A percentile compares a stretch with the other conserved stretches of the same genome.
phyloP scores from a whole-genome alignment of 1,140 invertebrate species.

The Aphelinus atriplicis region DNA sequence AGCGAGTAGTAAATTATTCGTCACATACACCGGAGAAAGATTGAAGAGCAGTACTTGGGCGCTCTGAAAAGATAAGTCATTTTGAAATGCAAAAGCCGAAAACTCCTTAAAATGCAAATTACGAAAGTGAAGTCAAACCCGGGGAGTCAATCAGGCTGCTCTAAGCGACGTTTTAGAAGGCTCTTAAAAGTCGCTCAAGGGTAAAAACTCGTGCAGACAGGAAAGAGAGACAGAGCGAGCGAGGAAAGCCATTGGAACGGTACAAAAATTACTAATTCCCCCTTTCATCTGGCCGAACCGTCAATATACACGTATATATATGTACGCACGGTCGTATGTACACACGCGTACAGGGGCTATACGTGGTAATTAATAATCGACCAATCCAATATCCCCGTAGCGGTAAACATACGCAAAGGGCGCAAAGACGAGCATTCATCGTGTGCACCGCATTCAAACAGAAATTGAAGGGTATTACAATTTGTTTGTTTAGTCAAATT shows the following conservation, averaged over 20 bases:
- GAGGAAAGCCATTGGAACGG: neutral
- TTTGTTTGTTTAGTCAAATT: neutral
- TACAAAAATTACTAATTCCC: constrained; percentile 18
- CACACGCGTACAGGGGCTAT: neutral
- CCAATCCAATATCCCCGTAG: neutral
- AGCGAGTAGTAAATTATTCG: too few species aligned
- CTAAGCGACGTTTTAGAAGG: constrained; percentile 36
- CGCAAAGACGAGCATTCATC: neutral
- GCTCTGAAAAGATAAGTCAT: neutral
- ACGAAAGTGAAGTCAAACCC: constrained; percentile 21
- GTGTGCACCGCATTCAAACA: neutral
- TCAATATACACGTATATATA: neutral
- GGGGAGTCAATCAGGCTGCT: constrained; percentile 26
- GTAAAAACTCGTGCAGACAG: neutral
- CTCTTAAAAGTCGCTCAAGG: constrained; percentile 24
- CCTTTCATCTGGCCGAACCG: constrained; percentile 10
- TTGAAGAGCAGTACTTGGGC: too few species aligned
- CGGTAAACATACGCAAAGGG: neutral
- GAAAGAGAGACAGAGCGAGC: too few species aligned
- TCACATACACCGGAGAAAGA: too few species aligned
- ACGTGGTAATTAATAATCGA: constrained; percentile 10
- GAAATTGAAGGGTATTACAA: neutral
- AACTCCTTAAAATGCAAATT: constrained; percentile 38
- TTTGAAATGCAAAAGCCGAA: constrained; percentile 33
- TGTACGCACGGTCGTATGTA: neutral